Percentiles rank a stretch among this genome's conserved stretches.
These are phyloP conservation scores for Chymomyza amoena DNA, from an alignment of 2,888 invertebrate species.

Conservation along the genomic window DNA sequence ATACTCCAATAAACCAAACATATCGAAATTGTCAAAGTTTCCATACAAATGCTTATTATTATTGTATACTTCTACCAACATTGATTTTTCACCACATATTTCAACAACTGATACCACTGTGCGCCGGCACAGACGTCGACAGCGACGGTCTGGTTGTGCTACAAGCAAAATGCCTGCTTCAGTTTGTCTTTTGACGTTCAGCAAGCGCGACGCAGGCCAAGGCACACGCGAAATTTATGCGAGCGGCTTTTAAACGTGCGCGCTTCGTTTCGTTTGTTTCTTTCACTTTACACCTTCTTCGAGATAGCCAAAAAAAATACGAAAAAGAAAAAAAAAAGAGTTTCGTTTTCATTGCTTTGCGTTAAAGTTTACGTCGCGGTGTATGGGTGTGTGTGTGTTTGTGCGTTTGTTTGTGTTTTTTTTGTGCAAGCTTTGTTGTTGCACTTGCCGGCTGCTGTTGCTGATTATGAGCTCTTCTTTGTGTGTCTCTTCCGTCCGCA, in stretches of 20 bases:
- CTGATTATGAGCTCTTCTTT: slow-evolving; percentile 28
- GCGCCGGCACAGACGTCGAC: not conserved
- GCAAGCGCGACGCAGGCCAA: slow-evolving; percentile 61
- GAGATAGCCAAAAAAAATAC: not conserved
- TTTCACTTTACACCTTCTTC: not conserved
- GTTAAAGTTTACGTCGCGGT: slow-evolving; percentile 7
- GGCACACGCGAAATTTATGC: slow-evolving; percentile 53
- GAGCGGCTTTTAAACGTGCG: slow-evolving; percentile 57
- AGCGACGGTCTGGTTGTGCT: not conserved
- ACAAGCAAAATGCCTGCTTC: slow-evolving; percentile 74
- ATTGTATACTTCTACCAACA: too few relatives aligned
- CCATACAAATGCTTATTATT: too few relatives aligned
- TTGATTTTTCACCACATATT: not conserved
- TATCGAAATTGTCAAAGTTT: too few relatives aligned
- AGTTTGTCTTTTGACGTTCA: slow-evolving; percentile 78
- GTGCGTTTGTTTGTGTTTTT: slow-evolving; percentile 2
- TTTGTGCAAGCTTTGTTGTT: slow-evolving; percentile 4
- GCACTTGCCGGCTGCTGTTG: slow-evolving; percentile 16
- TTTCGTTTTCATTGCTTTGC: slow-evolving; percentile 30
- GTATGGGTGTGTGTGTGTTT: slow-evolving; percentile 17
- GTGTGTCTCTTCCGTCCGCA: slow-evolving; percentile 9
- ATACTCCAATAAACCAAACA: too few relatives aligned
- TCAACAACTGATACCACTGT: not conserved
- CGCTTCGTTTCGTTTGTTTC: slow-evolving; percentile 15
- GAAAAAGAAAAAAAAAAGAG: not conserved